Conservation (phyloP, 2,113 vertebrate species). For the Turdus rufiventris region DNA sequence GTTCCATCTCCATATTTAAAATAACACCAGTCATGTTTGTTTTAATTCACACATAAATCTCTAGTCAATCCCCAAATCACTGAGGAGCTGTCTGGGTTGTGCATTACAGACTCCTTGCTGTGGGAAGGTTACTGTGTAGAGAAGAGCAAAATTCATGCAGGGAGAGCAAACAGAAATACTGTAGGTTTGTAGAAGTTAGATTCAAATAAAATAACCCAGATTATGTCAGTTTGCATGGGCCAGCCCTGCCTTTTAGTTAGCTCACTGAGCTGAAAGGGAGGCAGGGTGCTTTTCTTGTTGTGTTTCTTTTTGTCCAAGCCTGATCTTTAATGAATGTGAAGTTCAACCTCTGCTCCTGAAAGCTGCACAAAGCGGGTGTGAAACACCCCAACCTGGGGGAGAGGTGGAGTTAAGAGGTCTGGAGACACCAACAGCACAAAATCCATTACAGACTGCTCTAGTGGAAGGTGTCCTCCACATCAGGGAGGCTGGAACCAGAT, state of each 20-base stretch:
- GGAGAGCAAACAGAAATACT: background rate
- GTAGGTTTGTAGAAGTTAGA: background rate
- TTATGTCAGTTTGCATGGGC: background rate
- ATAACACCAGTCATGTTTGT: background rate
- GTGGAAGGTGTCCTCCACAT: background rate
- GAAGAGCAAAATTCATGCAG: background rate
- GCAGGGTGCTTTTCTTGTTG: too few relatives aligned
- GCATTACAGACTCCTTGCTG: background rate
- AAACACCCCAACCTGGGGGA: background rate
- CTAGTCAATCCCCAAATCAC: background rate
- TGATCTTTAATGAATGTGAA: background rate
- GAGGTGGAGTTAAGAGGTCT: background rate
- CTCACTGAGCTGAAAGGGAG: background rate
- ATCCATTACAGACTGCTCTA: background rate
- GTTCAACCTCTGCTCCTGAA: background rate
- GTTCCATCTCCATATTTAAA: background rate
- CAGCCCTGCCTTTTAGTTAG: background rate
- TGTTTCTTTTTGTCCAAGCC: background rate
- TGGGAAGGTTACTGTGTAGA: too few relatives aligned
- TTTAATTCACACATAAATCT: background rate
- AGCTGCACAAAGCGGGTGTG: background rate
- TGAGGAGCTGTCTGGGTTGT: background rate
- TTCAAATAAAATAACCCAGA: background rate
- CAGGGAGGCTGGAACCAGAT: background rate
- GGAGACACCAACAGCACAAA: background rate